Conservation (phyloP, 2,113 vertebrate species). For the Xyrauchen texanus region DNA sequence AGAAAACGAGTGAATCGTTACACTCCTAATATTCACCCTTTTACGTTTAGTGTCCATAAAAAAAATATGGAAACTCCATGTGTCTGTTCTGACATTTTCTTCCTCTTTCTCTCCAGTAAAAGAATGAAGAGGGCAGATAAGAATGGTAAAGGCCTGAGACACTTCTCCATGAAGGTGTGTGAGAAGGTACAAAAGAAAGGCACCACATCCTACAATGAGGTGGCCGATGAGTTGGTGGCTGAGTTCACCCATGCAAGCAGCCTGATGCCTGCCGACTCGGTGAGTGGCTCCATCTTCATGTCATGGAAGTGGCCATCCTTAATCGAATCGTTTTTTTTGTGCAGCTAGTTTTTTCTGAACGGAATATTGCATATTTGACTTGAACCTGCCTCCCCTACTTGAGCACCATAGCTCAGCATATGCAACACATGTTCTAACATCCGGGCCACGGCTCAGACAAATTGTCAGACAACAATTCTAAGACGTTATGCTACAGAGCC, state of each 20-base stretch:
- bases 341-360: too few species aligned
- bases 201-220: conserved; percentile 87
- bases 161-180: conserved; percentile 93
- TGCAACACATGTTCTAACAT: too few species aligned
- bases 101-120: conserved; percentile 70
- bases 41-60: neutral
- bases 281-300: conserved; percentile 60
- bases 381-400: too few species aligned
- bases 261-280: conserved; percentile 79
- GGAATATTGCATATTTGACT: too few species aligned
- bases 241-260: conserved; percentile 82
- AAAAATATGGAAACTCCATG: neutral
- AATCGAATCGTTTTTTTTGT: too few species aligned
- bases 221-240: conserved; percentile 85
- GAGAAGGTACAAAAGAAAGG: conserved; percentile 89
- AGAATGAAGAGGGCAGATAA: conserved; percentile 86
- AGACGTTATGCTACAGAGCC: too few species aligned
- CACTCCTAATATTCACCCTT: too few species aligned
- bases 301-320: too few species aligned
- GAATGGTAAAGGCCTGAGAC: conserved; percentile 85
- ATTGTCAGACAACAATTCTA: too few species aligned
- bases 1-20: too few species aligned
- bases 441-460: too few species aligned
- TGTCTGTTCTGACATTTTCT: neutral
- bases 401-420: too few species aligned